These are phyloP conservation scores for Talpa occidentalis DNA, from an alignment of 2,113 vertebrate genomes.

Conservation along the genomic window DNA sequence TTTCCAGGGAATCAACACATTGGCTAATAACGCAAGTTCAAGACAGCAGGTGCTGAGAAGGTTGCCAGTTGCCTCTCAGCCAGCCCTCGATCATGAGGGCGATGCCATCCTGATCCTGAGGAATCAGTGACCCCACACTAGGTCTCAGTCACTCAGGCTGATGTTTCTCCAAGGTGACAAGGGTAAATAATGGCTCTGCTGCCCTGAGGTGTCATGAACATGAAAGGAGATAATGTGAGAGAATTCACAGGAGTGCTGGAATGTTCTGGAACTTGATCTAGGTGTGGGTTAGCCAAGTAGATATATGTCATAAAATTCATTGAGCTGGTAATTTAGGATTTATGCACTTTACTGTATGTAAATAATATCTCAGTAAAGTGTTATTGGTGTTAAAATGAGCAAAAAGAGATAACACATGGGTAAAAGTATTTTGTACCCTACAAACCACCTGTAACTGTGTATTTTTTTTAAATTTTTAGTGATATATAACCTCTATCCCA, in stretches of 20 bases:
- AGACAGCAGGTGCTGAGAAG: neutral
- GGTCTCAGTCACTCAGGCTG: neutral
- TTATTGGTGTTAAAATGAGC: neutral
- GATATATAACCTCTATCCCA: neutral
- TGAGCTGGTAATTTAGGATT: neutral
- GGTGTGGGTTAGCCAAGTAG: neutral
- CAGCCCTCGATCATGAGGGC: neutral
- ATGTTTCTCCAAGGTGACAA: neutral
- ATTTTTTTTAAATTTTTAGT: neutral
- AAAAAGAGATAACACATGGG: neutral
- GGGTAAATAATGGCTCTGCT: neutral
- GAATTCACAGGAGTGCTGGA: neutral
- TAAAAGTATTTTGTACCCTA: neutral
- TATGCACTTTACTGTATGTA: neutral
- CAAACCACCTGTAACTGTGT: neutral
- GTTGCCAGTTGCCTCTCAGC: neutral
- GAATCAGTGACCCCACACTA: neutral
- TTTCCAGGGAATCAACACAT: neutral
- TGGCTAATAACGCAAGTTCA: neutral
- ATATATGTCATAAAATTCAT: neutral
- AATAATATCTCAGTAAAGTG: conserved; percentile 20
- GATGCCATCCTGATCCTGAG: neutral
- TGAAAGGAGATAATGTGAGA: neutral
- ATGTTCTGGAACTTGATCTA: neutral
- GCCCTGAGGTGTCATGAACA: neutral